Conservation (phyloP, 37 sponge, comb jelly and placozoan genomes). For the Ephydatia muelleri region DNA sequence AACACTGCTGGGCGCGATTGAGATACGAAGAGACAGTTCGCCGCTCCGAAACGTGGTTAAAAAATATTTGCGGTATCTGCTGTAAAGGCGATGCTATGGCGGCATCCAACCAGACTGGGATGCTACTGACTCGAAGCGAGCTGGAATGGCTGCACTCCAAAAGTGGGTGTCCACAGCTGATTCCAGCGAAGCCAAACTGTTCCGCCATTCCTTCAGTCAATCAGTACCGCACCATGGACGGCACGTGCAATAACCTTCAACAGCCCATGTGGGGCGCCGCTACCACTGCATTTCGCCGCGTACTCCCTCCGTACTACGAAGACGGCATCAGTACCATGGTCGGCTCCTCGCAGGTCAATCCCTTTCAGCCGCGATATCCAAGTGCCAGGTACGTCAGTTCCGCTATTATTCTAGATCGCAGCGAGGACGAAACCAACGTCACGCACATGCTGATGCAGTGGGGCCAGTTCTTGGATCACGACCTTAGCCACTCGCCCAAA, state of each 20-base stretch:
- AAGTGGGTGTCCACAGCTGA: background rate
- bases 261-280: slow-evolving; percentile 47
- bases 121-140: background rate
- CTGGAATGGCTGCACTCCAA: background rate
- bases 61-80: background rate
- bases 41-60: slow-evolving; percentile 2
- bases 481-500: slow-evolving; percentile 65
- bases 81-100: background rate
- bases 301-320: slow-evolving; percentile 58
- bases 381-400: slow-evolving; percentile 46
- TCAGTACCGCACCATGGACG: slow-evolving; percentile 55
- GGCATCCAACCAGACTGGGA: background rate
- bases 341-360: slow-evolving; percentile 44
- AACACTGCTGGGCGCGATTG: slow-evolving; percentile 6
- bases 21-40: slow-evolving; percentile 12
- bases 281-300: slow-evolving; percentile 28
- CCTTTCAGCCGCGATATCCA: slow-evolving; percentile 28
- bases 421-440: background rate
- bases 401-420: slow-evolving; percentile 5
- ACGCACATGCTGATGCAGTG: slow-evolving; percentile 84
- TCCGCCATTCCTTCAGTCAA: background rate
- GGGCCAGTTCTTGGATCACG: slow-evolving; percentile 84
- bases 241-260: slow-evolving; percentile 65
- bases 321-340: slow-evolving; percentile 20
- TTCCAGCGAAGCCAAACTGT: background rate